Conservation (phyloP, 2,888 invertebrate genomes). For the Pseudanteris insignis region DNA sequence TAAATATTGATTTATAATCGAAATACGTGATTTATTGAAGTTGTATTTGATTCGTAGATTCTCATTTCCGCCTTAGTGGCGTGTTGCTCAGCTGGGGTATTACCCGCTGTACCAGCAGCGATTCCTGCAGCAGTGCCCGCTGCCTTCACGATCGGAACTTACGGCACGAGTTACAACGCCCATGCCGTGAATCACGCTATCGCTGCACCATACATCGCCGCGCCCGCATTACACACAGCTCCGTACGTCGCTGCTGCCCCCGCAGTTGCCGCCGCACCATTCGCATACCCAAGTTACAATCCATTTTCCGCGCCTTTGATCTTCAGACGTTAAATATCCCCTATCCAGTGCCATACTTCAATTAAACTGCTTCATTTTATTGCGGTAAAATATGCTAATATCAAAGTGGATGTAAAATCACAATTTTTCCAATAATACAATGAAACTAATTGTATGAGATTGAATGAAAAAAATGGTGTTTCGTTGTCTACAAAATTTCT, state of each 20-base stretch:
- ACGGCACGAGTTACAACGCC: slow-evolving; percentile 80
- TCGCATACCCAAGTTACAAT: slow-evolving; percentile 49
- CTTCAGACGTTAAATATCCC: slow-evolving; percentile 53
- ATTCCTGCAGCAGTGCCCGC: too few species aligned
- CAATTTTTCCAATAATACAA: too few species aligned
- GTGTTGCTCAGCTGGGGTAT: slow-evolving; percentile 53
- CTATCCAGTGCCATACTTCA: too few species aligned
- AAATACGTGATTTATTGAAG: too few species aligned
- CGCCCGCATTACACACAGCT: slow-evolving; percentile 58
- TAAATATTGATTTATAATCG: background rate
- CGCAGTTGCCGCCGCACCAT: slow-evolving; percentile 51
- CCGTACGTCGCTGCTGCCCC: slow-evolving; percentile 55
- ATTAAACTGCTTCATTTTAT: too few species aligned
- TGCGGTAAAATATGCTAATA: too few species aligned
- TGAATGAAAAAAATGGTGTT: too few species aligned
- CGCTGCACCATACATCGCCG: slow-evolving; percentile 72
- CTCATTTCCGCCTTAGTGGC: slow-evolving; percentile 57
- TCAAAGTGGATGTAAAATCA: too few species aligned
- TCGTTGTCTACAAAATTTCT: too few species aligned
- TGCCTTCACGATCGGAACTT: slow-evolving; percentile 75
- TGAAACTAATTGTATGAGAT: too few species aligned
- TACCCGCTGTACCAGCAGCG: slow-evolving; percentile 46
- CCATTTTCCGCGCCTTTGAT: slow-evolving; percentile 49
- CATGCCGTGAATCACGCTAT: slow-evolving; percentile 80
- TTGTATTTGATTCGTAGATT: too few species aligned